Evolutionary conservation across 2,888 invertebrate species (phyloP).

Genomic region (Drosophila borealis): DNA sequence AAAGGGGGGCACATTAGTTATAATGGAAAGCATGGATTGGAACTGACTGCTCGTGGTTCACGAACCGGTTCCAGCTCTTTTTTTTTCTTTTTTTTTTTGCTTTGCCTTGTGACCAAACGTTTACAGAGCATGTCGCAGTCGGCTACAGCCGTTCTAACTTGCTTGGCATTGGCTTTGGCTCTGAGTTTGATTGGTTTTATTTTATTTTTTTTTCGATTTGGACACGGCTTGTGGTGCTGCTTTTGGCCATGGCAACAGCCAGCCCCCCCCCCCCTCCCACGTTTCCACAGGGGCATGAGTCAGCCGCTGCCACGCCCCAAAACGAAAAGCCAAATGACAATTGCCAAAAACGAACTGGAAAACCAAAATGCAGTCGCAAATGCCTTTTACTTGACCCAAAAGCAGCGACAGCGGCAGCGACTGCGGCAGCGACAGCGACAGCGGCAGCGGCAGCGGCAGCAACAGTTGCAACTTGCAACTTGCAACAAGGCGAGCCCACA

Average conservation of each 20-base stretch:
- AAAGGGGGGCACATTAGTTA: background rate
- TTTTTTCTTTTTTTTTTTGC: background rate
- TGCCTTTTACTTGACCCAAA: slow-evolving; percentile 78
- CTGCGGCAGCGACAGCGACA: slow-evolving; percentile 11
- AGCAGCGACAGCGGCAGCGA: slow-evolving; percentile 39
- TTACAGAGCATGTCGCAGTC: background rate
- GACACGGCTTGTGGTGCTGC: slow-evolving; percentile 5
- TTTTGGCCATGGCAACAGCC: slow-evolving; percentile 14
- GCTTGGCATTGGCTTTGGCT: slow-evolving; percentile 25
- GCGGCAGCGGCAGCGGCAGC: slow-evolving; percentile 20
- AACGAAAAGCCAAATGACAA: slow-evolving; percentile 54
- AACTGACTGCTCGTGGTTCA: no score
- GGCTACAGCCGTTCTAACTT: slow-evolving; percentile 1
- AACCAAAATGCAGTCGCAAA: slow-evolving; percentile 59
- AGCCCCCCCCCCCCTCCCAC: no score
- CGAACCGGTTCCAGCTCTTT: no score
- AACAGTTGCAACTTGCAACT: slow-evolving; percentile 42
- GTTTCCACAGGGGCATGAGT: slow-evolving; percentile 9
- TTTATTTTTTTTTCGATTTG: background rate
- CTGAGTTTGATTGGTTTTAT: slow-evolving; percentile 25
- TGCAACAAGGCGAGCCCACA: slow-evolving; percentile 61
- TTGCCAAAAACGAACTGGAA: slow-evolving; percentile 26
- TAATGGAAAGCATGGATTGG: no score
- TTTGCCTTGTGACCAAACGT: background rate
- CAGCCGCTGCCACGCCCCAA: slow-evolving; percentile 36